Conservation (phyloP, 2,888 invertebrate species). For the Branchellion lobata region DNA sequence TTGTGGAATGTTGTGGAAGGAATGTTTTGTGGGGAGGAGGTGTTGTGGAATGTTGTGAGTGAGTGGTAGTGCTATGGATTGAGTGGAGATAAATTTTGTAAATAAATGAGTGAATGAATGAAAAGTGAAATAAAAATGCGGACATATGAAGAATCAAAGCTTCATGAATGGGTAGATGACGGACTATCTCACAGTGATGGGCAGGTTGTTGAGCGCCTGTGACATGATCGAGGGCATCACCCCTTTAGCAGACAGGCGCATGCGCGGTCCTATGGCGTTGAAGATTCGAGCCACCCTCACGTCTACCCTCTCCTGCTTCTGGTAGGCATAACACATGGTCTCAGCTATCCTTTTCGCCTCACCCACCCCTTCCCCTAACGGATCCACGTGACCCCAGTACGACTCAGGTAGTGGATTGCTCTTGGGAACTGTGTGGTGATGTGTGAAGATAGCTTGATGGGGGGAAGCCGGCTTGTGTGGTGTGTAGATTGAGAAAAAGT, state of each 20-base stretch:
- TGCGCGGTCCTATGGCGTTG: neutral
- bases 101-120: too few relatives aligned
- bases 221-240: neutral
- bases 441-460: too few relatives aligned
- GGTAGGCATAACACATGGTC: constrained; percentile 91
- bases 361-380: constrained; percentile 83
- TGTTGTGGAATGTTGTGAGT: too few relatives aligned
- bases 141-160: too few relatives aligned
- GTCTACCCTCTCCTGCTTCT: constrained; percentile 69
- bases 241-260: neutral
- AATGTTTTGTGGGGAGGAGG: neutral
- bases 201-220: neutral
- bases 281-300: constrained; percentile 6
- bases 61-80: neutral
- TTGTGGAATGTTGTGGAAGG: neutral
- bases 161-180: too few relatives aligned
- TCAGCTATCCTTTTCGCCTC: constrained; percentile 99
- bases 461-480: too few relatives aligned
- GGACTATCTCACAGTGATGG: neutral
- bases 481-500: too few relatives aligned
- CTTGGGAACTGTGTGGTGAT: constrained; percentile 76
- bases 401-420: constrained; percentile 96
- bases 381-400: constrained; percentile 99
- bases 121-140: neutral
- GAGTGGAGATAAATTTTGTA: neutral